Evolutionary conservation across 2,888 invertebrate genomes (phyloP), one percentile per base, ranked within the genome.

Genomic region (Sericinus montela): DNA sequence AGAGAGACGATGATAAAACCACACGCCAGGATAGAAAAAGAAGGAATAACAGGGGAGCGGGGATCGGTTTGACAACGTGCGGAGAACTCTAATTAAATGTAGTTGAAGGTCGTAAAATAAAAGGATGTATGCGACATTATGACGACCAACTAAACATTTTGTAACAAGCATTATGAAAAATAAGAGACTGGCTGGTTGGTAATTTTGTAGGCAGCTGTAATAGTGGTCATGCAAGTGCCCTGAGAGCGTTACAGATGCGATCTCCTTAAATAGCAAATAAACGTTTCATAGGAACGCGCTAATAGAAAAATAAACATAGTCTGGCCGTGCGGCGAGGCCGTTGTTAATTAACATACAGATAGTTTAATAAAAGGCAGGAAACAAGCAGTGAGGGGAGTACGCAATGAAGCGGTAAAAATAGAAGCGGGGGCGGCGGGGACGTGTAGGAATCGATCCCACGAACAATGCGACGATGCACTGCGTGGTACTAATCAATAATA

Each of bases 351-450:
- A 85, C 87, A 87, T 87, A 85, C 80, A 83, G 80, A 87, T 86
- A 86, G 83, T 86, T 86, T 87, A 85, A 87, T 88, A 86, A 82
- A 85, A 83, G 84, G 83, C 88, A 87, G 88, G 87, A 87, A 87
- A 73, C 83, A 72, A 69, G 75, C 80, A 72, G 71, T 69, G 81
- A 86, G 87, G 50, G 87, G 87, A 85, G 85, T 72, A 81, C 69
- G 83, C 87, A 83, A 87, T 87, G 87, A 84, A 85, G 88, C 87
- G 85, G 86, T 87, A 87, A 87, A 88, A 87, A 88, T 88, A 88
- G 87, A 85, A 67, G 77, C 68, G 80, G 77, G 84, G 82, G 79
- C 76, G 79, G 78, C 72, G 67, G 75, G 69, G 75, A 72, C 75
- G 74, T 68, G 70, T 66, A 69, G 72, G 75, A 76, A 86, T 85